These are phyloP conservation scores for Noctua janthina DNA, from an alignment of 2,888 invertebrate genomes.

Conservation along the genomic window DNA sequence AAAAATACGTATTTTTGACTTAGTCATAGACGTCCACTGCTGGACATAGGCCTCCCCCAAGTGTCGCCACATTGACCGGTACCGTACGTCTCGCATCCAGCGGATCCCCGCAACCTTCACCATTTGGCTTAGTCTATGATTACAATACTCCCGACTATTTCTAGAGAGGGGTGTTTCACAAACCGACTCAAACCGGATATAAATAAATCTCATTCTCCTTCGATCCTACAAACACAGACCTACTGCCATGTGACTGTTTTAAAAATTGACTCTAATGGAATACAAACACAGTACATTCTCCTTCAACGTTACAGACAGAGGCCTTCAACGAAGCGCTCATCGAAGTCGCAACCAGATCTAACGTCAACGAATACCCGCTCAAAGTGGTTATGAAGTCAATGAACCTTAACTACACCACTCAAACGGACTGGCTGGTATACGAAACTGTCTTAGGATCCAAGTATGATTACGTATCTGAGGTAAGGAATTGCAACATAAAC, in stretches of 20 bases:
- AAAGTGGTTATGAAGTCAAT: conserved; percentile 65
- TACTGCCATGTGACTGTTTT: background rate
- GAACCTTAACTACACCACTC: conserved; percentile 65
- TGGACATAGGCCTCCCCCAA: no score
- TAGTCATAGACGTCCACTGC: no score
- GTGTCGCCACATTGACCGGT: no score
- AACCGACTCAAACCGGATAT: background rate
- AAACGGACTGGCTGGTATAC: conserved; percentile 74
- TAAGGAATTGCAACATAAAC: background rate
- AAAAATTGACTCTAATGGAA: no score
- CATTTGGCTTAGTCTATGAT: background rate
- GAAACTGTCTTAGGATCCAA: conserved; percentile 67
- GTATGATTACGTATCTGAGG: background rate
- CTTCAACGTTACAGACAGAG: conserved; percentile 42
- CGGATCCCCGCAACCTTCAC: no score
- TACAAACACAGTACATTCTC: background rate
- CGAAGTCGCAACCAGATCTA: background rate
- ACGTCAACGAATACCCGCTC: conserved; percentile 45
- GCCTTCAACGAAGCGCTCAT: background rate
- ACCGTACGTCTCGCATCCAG: no score
- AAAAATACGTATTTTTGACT: no score
- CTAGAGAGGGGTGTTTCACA: background rate
- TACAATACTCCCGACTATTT: background rate
- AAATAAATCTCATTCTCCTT: background rate
- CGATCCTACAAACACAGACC: background rate